Evolutionary conservation across 2,113 vertebrate species (phyloP), one percentile per base, ranked within the genome.

Genomic region (Synodontis membranacea): DNA sequence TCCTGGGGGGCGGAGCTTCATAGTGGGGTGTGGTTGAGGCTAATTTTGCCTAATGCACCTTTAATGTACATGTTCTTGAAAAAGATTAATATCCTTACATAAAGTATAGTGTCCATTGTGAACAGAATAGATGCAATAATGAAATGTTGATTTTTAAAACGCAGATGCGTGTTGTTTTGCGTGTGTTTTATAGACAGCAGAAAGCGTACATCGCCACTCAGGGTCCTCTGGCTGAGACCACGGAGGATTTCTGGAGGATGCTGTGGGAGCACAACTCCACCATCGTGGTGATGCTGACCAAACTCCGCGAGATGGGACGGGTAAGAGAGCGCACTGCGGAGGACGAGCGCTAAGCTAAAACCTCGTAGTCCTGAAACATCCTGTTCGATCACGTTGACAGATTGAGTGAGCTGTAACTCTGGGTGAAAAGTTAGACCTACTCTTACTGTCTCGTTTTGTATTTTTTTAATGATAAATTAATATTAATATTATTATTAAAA

Each of bases 181-280:
- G 6, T 17, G 54, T 60, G 39, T 81, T 80, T 54, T 39, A 64
- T 94, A 99, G 98, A 94, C 97, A 98, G 87, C 97, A 98, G 93
- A 98, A 96, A 94, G 97, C 97, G 48, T 99, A 99, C 94, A 97
- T 99, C 42, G 97, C 97, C 90, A 97, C 97, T 0, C 98, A 99
- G 94, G 98, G 98, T 87, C 98, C 98, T 0, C 92, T 99, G 91
- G 95, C 97, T 0, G 97, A 99, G 94, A 99, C 98, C 92, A 97
- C 98, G 0, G 98, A 99, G 92, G 98, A 99, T 94, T 98, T 99
- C 94, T 99, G 98, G 98, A 95, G 98, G 86, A 99, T 99, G 98
- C 89, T 99, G 5, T 99, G 98, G 98, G 98, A 99, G 88, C 97
- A 99, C 94, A 98, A 98, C 91, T 99, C 98, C 91, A 99, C 98